Evolutionary conservation across 2,113 vertebrate genomes (phyloP).

Genomic region (Hemicordylus capensis): DNA sequence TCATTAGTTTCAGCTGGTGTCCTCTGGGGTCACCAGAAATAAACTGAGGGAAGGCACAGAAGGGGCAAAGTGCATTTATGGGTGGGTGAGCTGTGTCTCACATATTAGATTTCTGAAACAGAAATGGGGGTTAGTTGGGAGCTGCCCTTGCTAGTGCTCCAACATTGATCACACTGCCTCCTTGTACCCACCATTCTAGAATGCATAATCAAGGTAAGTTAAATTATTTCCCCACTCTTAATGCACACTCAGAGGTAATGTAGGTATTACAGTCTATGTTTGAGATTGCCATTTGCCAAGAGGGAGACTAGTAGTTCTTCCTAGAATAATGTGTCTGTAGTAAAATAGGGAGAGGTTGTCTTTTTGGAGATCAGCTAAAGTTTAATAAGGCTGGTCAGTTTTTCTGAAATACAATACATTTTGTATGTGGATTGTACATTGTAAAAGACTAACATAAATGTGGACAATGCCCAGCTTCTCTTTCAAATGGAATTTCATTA

Average conservation of each 20-base stretch:
- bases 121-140: too few relatives aligned
- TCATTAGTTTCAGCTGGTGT: neutral
- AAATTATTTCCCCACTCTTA: neutral
- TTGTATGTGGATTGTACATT: too few relatives aligned
- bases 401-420: conserved; percentile 37
- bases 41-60: too few relatives aligned
- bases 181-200: neutral
- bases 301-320: neutral
- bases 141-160: too few relatives aligned
- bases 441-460: neutral
- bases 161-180: neutral
- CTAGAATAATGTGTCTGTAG: neutral
- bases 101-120: too few relatives aligned
- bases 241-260: neutral
- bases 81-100: too few relatives aligned
- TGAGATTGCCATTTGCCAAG: neutral
- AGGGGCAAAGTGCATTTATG: too few relatives aligned
- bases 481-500: accelerated
- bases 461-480: neutral
- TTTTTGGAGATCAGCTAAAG: conserved; percentile 1
- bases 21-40: too few relatives aligned
- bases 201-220: neutral
- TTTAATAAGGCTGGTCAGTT: conserved; percentile 29
- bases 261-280: neutral
- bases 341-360: neutral